phyloP scores from a whole-genome alignment of 2,888 invertebrate species.

The Parthenolecanium corni region DNA sequence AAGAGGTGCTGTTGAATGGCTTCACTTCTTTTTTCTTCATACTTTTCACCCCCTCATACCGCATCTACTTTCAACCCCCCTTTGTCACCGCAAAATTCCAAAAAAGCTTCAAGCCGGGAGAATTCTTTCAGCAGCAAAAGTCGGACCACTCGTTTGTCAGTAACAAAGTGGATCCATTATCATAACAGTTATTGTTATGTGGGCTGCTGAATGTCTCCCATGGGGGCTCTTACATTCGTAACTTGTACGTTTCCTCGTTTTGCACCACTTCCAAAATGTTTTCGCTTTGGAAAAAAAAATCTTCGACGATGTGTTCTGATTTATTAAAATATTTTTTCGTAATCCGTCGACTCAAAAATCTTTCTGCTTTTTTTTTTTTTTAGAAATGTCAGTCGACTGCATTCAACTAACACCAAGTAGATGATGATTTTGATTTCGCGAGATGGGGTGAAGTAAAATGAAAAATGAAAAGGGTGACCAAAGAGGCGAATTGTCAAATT shows the following conservation, averaged over 20 bases:
- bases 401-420: too few relatives aligned
- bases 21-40: background rate
- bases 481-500: too few relatives aligned
- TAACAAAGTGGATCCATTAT: slow-evolving; percentile 28
- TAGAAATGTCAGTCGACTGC: too few relatives aligned
- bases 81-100: background rate
- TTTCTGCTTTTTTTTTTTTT: too few relatives aligned
- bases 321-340: slow-evolving; percentile 24
- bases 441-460: too few relatives aligned
- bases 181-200: slow-evolving; percentile 28
- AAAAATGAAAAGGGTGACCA: too few relatives aligned
- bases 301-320: slow-evolving; percentile 24
- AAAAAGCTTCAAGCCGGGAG: slow-evolving; percentile 7
- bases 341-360: too few relatives aligned
- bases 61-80: background rate
- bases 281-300: slow-evolving; percentile 13
- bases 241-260: slow-evolving; percentile 26
- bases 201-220: slow-evolving; percentile 21
- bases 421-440: too few relatives aligned
- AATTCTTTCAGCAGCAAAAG: slow-evolving; percentile 15
- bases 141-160: slow-evolving; percentile 27
- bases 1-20: background rate
- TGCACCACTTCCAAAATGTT: slow-evolving; percentile 4
- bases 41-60: background rate
- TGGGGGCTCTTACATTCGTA: slow-evolving; percentile 25